Evolutionary conservation across 2,888 invertebrate genomes (phyloP), one percentile per base, ranked within the genome.

Genomic region (Periphyllus acericola): DNA sequence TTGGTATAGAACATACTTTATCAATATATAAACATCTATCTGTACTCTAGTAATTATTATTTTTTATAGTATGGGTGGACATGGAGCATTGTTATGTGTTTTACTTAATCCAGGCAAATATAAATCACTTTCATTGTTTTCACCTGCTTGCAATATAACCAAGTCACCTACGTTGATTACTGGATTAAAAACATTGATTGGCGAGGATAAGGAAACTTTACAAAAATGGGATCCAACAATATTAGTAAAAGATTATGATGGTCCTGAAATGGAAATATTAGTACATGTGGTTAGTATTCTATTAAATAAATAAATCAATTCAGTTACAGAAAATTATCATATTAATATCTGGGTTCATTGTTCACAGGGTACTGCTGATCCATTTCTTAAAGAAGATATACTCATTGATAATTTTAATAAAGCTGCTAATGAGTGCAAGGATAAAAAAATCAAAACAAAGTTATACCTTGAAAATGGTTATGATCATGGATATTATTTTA

Each of bases 401-500:
- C 92, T 96, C 85, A 98, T 98, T 0, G 96, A 98, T 90, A 96
- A 96, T 90, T 93, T 99, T 66, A 93, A 96, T 9, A 92, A 93
- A 89, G 95, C 96, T 2, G 95, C 95, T 90, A 94, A 94, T 75
- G 91, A 83, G 6, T 46, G 46, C 11, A 46, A 46, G 11, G 94
- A 93, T 32, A 94, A 95, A 86, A 94, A 94, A 84, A 92, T 97
- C 25, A 94, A 95, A 29, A 93, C 95, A 0, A 94, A 95, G 84
- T 92, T 95, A 34, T 94, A 96, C 90, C 93, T 94, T 91, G 93
- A 96, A 19, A 95, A 96, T 90, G 97, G 96, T n/a, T 99, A 99
- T 91, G 98, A 99, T 92, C 99, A 99, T 92, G 95, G 97, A 81
- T 99, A 99, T 91, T 99, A 94, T 91, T 98, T 97, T 91, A 96